Evolutionary conservation across 2,113 vertebrate genomes (phyloP).

Genomic region (Oryzias woworae): DNA sequence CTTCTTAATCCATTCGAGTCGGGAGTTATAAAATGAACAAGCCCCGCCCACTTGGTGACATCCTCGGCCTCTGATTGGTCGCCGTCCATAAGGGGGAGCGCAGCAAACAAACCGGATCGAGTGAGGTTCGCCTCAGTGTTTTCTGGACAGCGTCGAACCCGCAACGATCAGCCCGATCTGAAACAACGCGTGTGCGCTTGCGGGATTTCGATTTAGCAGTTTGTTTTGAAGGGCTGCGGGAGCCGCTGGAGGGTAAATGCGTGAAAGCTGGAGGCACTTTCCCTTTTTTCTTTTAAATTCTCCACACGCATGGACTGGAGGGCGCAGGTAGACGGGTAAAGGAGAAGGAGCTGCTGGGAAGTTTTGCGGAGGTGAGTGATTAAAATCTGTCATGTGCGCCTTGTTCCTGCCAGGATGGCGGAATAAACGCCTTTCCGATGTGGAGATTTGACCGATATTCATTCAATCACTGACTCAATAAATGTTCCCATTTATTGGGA

Average conservation of each 20-base stretch:
- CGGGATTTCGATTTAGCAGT: neutral
- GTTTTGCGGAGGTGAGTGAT: slow-evolving; percentile 70
- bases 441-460: too few relatives aligned
- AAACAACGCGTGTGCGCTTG: neutral
- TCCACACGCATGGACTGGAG: slow-evolving; percentile 59
- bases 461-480: too few relatives aligned
- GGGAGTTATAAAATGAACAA: neutral
- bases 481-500: too few relatives aligned
- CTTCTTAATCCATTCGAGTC: neutral
- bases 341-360: slow-evolving; percentile 53
- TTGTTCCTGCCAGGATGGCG: too few relatives aligned
- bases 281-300: neutral
- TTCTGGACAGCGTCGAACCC: slow-evolving; percentile 19
- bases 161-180: neutral
- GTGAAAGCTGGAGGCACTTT: slow-evolving; percentile 9
- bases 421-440: too few relatives aligned
- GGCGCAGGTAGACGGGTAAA: slow-evolving; percentile 50
- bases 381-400: neutral
- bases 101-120: slow-evolving; percentile 58
- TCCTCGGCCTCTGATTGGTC: slow-evolving; percentile 64
- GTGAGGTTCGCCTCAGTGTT: slow-evolving; percentile 49
- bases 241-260: neutral
- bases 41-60: slow-evolving; percentile 53
- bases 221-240: neutral
- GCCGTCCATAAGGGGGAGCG: slow-evolving; percentile 49